These are phyloP conservation scores for Chloroceryle amazona DNA, from an alignment of 2,797 vertebrate species.

Conservation along the genomic window DNA sequence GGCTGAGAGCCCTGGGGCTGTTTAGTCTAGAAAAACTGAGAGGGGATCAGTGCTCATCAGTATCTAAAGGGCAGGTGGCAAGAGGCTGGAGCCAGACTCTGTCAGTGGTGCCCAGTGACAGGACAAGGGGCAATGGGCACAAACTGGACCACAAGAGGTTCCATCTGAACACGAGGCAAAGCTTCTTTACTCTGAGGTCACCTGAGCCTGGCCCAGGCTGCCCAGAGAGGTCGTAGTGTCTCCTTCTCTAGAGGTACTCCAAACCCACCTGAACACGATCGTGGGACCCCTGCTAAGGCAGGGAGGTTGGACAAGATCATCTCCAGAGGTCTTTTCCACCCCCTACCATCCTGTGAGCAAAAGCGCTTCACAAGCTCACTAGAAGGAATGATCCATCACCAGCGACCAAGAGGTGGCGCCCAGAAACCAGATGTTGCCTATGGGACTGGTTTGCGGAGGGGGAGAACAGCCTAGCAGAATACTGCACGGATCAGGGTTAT, in stretches of 20 bases:
- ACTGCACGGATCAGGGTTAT: background rate
- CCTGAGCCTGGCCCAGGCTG: background rate
- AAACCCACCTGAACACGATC: background rate
- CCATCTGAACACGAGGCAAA: background rate
- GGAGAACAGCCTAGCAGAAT: background rate
- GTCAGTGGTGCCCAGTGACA: background rate
- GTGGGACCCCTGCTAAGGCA: background rate
- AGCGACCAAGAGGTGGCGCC: constrained; percentile 30
- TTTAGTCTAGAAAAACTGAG: background rate
- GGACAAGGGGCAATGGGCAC: background rate
- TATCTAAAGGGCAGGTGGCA: background rate
- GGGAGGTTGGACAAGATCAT: background rate
- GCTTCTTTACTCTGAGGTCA: background rate
- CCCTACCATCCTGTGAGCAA: background rate
- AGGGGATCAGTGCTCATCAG: background rate
- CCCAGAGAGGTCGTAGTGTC: background rate
- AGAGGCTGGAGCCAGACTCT: background rate
- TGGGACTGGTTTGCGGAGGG: background rate
- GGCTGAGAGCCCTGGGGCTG: background rate
- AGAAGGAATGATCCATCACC: background rate
- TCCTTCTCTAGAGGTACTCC: background rate
- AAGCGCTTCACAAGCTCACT: background rate
- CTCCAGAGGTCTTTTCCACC: background rate
- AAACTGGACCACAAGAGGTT: background rate
- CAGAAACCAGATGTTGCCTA: background rate